Percentiles rank a stretch among this genome's conserved stretches.
Evolutionary conservation across 1,140 invertebrate species (phyloP).

Genomic region (Eriocheir sinensis): DNA sequence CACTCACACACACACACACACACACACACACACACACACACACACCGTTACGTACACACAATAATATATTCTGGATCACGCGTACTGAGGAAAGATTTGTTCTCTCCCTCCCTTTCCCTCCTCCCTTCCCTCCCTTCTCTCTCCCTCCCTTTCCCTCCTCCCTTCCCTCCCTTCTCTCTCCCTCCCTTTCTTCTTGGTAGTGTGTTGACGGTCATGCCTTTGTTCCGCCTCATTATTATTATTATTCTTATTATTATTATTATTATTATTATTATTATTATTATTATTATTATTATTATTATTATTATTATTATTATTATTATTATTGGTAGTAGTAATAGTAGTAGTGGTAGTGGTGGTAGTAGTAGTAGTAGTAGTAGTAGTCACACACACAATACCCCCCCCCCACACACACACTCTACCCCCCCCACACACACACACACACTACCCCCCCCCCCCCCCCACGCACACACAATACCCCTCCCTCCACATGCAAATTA

Average conservation of each 20-base stretch:
- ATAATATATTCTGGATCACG: conserved; percentile 3
- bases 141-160: too few species aligned
- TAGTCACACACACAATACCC: background rate
- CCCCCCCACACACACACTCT: too few species aligned
- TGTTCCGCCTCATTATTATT: too few species aligned
- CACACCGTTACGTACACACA: conserved; percentile 12
- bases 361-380: conserved; percentile 25
- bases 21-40: conserved; percentile 22
- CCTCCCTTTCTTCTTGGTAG: too few species aligned
- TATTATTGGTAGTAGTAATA: conserved; percentile 31
- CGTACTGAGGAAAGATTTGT: background rate
- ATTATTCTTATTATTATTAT: too few species aligned
- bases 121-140: background rate
- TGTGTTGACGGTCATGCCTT: too few species aligned
- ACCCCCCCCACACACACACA: too few species aligned
- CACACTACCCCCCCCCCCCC: too few species aligned
- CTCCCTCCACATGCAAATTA: too few species aligned
- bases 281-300: background rate
- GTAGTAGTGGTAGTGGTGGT: background rate
- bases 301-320: background rate
- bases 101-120: background rate
- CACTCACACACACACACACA: conserved; percentile 21
- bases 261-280: background rate
- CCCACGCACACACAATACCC: background rate
- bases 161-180: too few species aligned